These are phyloP conservation scores for Bedellia somnulentella DNA, from an alignment of 2,888 invertebrate genomes.

Conservation along the genomic window DNA sequence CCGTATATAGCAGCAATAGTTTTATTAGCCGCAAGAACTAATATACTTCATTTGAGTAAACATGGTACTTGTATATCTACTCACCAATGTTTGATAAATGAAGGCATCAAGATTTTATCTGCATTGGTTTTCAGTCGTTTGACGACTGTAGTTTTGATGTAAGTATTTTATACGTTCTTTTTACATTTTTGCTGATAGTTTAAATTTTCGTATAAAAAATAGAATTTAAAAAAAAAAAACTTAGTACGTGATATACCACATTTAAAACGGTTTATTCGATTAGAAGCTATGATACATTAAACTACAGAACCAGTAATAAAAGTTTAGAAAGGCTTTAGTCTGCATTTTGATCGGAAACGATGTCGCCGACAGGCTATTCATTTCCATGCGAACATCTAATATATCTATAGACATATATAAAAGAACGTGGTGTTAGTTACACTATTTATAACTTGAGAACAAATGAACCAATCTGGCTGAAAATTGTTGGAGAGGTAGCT, in stretches of 20 bases:
- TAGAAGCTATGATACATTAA: neutral
- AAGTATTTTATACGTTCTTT: constrained; percentile 18
- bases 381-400: no score
- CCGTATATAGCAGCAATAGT: constrained; percentile 68
- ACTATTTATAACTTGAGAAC: no score
- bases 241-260: neutral
- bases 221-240: neutral
- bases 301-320: no score
- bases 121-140: constrained; percentile 51
- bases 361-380: no score
- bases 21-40: constrained; percentile 57
- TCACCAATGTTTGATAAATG: constrained; percentile 61
- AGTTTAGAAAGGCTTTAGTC: no score
- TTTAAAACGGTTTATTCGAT: neutral
- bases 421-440: no score
- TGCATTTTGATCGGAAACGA: no score
- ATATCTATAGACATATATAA: no score
- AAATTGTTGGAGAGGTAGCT: no score
- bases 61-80: constrained; percentile 35
- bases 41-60: constrained; percentile 18
- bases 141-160: constrained; percentile 41
- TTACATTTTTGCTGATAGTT: neutral
- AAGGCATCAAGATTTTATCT: constrained; percentile 59
- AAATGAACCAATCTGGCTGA: no score
- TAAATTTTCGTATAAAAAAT: neutral